Evolutionary conservation across 2,113 vertebrate genomes (phyloP), one percentile per base, ranked within the genome.

Genomic region (Protobothrops flavoviridis): DNA sequence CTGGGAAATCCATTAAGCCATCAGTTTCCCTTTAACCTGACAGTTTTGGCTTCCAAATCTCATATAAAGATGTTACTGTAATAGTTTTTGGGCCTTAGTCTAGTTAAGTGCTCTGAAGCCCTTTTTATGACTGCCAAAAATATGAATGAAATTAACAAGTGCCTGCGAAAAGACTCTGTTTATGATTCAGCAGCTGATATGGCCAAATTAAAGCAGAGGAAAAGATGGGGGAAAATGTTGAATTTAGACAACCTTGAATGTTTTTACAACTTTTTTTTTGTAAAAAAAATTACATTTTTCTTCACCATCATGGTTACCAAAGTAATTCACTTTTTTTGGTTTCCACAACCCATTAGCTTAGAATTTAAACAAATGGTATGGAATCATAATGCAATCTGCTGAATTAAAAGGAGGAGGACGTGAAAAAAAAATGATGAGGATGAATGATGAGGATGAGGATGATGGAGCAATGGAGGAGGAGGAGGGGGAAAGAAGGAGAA

Each of bases 101-200:
- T 95, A 52, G 69, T 64, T 93, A 95, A 96, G 95, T 89, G 8
- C 39, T 92, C 8, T 2, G 20, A 95, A 95, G 20, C 1, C 52
- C 87, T 90, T 1, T 33, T 93, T 15, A 92, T 85, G 53, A 88
- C 26, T 94, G 90, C 48, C 87, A 94, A 92, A 24, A 55, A 39
- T 95, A 17, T 93, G 87, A 95, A 94, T 61, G 11, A 43, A 96
- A 96, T 96, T 95, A 95, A 69, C 24, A 95, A 96, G 50, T 87
- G 29, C 64, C 93, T 94, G 91, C 88, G 91, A 59, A 96, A 97
- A 95, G 59, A n/a, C 94, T 94, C 29, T 48, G 85, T 88, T 95
- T 96, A 94, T 94, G 95, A 96, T 95, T 96, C 94, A 96, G 90
- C 74, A 92, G 88, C 95, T 87, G 53, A 95, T 88, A 15, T 50